phyloP scores from a whole-genome alignment of 1,140 invertebrate species.

The Drosophila neocordata region DNA sequence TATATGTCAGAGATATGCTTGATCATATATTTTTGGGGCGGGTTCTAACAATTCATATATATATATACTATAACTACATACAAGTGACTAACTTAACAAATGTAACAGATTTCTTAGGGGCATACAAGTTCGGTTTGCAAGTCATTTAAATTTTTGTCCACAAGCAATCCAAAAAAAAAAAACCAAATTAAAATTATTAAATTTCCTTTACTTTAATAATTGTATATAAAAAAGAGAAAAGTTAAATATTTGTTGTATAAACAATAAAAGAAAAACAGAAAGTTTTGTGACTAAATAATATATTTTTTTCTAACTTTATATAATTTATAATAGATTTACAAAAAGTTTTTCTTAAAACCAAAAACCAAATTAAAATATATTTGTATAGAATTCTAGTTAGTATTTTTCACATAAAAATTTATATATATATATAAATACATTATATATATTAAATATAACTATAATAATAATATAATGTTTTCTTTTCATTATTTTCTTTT shows the following conservation, averaged over 20 bases:
- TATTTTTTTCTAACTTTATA: background rate
- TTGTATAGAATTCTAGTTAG: constrained; percentile 40
- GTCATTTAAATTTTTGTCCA: background rate
- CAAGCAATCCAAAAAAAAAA: background rate
- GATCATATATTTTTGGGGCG: background rate
- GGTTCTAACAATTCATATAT: background rate
- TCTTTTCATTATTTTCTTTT: constrained; percentile 48
- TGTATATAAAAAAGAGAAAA: background rate
- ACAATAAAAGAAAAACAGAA: background rate
- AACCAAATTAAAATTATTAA: background rate
- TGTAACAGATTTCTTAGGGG: background rate
- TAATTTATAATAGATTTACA: background rate
- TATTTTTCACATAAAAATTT: constrained; percentile 13
- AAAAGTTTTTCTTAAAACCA: background rate
- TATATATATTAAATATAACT: constrained; percentile 23
- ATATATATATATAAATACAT: constrained; percentile 22
- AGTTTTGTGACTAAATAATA: background rate
- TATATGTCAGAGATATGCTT: constrained; percentile 4
- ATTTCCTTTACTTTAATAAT: background rate
- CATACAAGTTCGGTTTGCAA: background rate
- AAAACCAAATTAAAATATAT: background rate
- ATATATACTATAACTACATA: background rate
- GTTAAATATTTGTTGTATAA: background rate
- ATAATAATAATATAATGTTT: constrained; percentile 46
- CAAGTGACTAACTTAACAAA: background rate